A percentile compares a stretch with the other conserved stretches of the same genome.
Evolutionary conservation across 2,888 invertebrate species (phyloP).

Genomic region (Rhagium mordax): DNA sequence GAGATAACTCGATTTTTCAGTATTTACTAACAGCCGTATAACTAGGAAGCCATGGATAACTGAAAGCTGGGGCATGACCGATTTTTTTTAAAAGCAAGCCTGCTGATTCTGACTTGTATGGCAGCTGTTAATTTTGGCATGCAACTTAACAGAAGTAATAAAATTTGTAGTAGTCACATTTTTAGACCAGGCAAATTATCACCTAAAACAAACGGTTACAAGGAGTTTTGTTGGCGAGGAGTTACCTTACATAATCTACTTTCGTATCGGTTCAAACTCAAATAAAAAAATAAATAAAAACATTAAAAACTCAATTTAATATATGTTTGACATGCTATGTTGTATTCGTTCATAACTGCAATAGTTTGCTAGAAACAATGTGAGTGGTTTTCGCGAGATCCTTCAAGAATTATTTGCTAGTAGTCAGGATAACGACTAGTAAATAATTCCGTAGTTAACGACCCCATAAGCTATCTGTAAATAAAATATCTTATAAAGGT

Average conservation of each 20-base stretch:
- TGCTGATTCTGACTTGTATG: conserved; percentile 1
- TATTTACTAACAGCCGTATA: conserved; percentile 17
- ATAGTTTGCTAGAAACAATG: background rate
- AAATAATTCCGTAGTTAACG: background rate
- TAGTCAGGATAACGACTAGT: background rate
- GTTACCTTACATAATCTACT: background rate
- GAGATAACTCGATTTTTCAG: conserved; percentile 24
- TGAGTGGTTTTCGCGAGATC: background rate
- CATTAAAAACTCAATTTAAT: too few relatives aligned
- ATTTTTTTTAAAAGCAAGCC: conserved; percentile 13
- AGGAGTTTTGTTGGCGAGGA: background rate
- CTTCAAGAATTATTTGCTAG: background rate
- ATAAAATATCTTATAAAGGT: too few relatives aligned
- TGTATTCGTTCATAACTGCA: background rate
- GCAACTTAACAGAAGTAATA: background rate
- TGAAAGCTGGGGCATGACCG: conserved; percentile 14
- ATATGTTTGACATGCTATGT: too few relatives aligned
- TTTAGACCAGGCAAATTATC: background rate
- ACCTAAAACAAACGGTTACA: background rate
- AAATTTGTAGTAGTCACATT: background rate
- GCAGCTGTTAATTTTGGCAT: conserved; percentile 14
- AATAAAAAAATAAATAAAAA: too few relatives aligned
- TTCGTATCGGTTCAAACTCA: too few relatives aligned
- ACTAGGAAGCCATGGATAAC: conserved; percentile 22
- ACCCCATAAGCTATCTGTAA: background rate